These are phyloP conservation scores for Botia almorhae DNA, from an alignment of 2,797 vertebrate genomes.

Conservation along the genomic window DNA sequence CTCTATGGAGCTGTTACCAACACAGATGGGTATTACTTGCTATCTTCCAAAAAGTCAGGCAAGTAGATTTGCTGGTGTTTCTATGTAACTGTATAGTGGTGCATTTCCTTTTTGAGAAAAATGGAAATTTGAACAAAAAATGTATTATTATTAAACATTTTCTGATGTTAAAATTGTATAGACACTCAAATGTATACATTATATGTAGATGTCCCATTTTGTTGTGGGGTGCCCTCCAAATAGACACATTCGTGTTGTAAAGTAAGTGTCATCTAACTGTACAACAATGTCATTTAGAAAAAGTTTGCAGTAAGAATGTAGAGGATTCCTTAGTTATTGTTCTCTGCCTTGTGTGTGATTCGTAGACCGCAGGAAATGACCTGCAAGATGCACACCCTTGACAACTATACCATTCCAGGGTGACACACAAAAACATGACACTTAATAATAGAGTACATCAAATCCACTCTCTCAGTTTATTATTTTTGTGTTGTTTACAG, in stretches of 20 bases:
- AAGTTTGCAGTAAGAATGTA: background rate
- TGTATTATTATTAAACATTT: too few relatives aligned
- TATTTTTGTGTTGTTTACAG: slow-evolving; percentile 17
- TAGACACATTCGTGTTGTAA: slow-evolving; percentile 45
- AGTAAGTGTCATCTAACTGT: slow-evolving; percentile 24
- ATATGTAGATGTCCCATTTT: slow-evolving; percentile 42
- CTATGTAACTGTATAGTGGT: background rate
- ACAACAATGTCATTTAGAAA: background rate
- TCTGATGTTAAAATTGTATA: background rate
- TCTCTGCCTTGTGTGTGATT: background rate
- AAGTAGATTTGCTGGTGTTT: background rate
- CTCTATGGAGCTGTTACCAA: slow-evolving; percentile 34
- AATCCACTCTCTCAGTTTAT: too few relatives aligned
- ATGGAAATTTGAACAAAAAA: too few relatives aligned
- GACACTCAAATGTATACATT: slow-evolving; percentile 8
- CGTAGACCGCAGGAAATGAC: background rate
- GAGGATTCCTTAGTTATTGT: background rate
- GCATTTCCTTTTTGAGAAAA: background rate
- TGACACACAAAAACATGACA: background rate
- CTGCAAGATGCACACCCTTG: background rate
- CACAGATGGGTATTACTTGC: slow-evolving; percentile 37
- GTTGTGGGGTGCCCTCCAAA: slow-evolving; percentile 44
- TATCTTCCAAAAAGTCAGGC: slow-evolving; percentile 17
- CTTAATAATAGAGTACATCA: background rate
- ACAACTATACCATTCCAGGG: background rate